Evolutionary conservation across 2,888 invertebrate genomes (phyloP), one percentile per base, ranked within the genome.

Genomic region (Xestia xanthographa): DNA sequence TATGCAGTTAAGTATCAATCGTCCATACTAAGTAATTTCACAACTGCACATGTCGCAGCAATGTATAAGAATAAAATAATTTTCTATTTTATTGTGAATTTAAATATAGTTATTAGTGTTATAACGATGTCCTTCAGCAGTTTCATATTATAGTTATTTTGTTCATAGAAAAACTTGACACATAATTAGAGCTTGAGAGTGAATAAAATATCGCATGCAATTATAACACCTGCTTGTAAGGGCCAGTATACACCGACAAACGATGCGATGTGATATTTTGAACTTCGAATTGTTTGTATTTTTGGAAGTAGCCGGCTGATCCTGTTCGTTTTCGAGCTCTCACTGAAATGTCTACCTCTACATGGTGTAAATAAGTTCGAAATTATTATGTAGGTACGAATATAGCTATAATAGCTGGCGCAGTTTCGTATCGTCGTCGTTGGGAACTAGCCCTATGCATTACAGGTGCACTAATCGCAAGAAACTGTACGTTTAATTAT

Each of bases 131-230:
- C 68, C 68, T 68, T 38, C 48, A 17, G 29, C 17, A 81, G 4
- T 62, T 34, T 22, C 38, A n/a, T 53, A 60, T 74, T 78, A 66
- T 67, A 63, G 34, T 50, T 65, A 79, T 45, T 67, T 9, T 48
- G 66, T 63, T 63, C 63, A 63, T 68, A 43, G 65, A 60, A 76
- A 38, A 29, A 38, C 29, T 58, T 82, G 38, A 66, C 68, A 79
- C 50, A 56, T 79, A 82, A 76, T 63, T 82, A 63, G 1, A n/a
- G 29, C 17, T 43, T 76, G n/a, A 68, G 76, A 68, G n/a, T 14
- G 63, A 81, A 81, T 79, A 63, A 22, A 63, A 63, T 74, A 67
- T 66, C 34, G 58, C 80, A 63, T 56, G 62, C 6, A 26, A 48
- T 80, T 71, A 56, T 77, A 45, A 26, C 17, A 65, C 56, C 48